Evolutionary conservation across 2,113 vertebrate genomes (phyloP), one percentile per base, ranked within the genome.

Genomic region (Romanogobio albipinnatus): DNA sequence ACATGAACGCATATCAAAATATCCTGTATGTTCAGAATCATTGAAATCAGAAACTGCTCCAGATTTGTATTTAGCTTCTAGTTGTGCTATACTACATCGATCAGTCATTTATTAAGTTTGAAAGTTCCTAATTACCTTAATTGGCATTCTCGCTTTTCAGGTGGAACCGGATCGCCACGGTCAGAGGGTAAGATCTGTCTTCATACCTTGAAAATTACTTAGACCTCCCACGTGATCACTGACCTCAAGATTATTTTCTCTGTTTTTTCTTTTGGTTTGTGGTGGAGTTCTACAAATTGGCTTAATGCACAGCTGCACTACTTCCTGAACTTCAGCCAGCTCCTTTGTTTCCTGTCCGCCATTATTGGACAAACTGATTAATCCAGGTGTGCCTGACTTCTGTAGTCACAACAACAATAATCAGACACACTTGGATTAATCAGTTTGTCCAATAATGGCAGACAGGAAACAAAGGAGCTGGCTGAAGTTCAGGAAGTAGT

Each of bases 251-350:
- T 83, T 14, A 59, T 66, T 7, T 78, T 45, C 66, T 36, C 47
- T 85, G 75, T 26, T 87, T 43, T 82, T 36, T n/a, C 19, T 83
- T 90, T 51, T 86, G 92, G 92, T 85, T 73, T 89, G 70, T 33
- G 86, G 83, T 22, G 88, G 82, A 68, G 76, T 83, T 75, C 82
- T 89, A 36, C 85, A n/a, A n/a, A n/a, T n/a, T n/a, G n/a, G n/a
- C n/a, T n/a, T n/a, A n/a, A n/a, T n/a, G n/a, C n/a, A n/a, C n/a
- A n/a, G n/a, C n/a, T n/a, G n/a, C n/a, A n/a, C n/a, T n/a, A n/a
- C n/a, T n/a, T n/a, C n/a, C n/a, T n/a, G n/a, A n/a, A n/a, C n/a
- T n/a, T n/a, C n/a, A n/a, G n/a, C n/a, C n/a, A n/a, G n/a, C n/a
- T n/a, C n/a, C n/a, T n/a, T n/a, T n/a, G n/a, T n/a, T n/a, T n/a